These are phyloP conservation scores for Octopus sinensis DNA, from an alignment of 1,140 invertebrate species.

Conservation along the genomic window DNA sequence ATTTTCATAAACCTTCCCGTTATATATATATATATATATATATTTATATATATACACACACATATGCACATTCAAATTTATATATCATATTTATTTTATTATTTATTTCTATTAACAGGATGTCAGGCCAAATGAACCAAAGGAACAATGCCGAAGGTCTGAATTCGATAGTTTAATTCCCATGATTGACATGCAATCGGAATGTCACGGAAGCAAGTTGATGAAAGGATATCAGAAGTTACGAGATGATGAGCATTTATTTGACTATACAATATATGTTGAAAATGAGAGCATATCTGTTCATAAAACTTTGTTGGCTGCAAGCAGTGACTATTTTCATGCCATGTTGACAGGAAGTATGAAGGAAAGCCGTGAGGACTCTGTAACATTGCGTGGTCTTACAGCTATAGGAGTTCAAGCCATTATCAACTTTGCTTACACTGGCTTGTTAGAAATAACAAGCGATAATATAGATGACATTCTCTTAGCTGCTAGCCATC, in stretches of 20 bases:
- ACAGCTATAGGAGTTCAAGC: constrained; percentile 46
- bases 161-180: constrained; percentile 5
- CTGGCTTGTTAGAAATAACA: constrained; percentile 46
- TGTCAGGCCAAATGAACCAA: not conserved
- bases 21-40: too few species aligned
- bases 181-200: constrained; percentile 16
- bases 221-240: constrained; percentile 11
- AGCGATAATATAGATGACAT: constrained; percentile 54
- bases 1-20: too few species aligned
- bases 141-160: not conserved
- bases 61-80: not conserved
- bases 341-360: constrained; percentile 60
- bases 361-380: constrained; percentile 46
- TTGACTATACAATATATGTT: constrained; percentile 10
- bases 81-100: constrained; percentile 2
- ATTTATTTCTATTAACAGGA: not conserved
- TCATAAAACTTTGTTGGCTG: constrained; percentile 51
- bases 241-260: constrained; percentile 5
- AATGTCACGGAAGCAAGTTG: constrained; percentile 19
- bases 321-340: constrained; percentile 64
- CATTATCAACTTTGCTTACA: constrained; percentile 49
- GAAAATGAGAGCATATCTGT: constrained; percentile 32
- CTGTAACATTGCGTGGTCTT: constrained; percentile 49
- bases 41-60: too few species aligned
- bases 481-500: constrained; percentile 50